Evolutionary conservation across 1,140 invertebrate species (phyloP), one percentile per base, ranked within the genome.

Genomic region (Harpegnathos saltator): DNA sequence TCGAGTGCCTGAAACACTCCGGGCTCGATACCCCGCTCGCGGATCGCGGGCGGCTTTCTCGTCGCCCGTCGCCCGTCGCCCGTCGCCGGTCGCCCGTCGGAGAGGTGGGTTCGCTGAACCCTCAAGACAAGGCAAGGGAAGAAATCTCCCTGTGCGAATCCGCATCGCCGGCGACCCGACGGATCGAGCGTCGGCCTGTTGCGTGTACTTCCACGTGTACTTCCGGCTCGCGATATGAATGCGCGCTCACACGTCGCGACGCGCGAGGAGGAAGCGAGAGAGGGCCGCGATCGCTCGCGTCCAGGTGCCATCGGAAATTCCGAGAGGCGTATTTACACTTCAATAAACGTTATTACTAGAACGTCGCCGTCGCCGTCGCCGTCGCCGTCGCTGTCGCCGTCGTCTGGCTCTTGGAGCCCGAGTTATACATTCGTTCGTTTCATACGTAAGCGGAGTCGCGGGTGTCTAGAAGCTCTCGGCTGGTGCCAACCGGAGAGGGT

Each of bases 341-440:
- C 89, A 90, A 91, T 91, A 91, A 92, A 92, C 90, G 86, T 92
- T 91, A 92, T 89, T 90, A 90, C 86, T 89, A 82, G 85, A 44
- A 83, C 86, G 91, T 91, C 88, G 88, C 91, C 89, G 74, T 69
- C 14, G 52, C 38, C 29, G 9, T 52, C 71, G n/a, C n/a, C 86
- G 91, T 91, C 88, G 88, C 91, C 89, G 74, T 69, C 14, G 52
- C 38, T 22, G 9, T 38, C 38, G 11, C 22, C 14, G 54, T 54
- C 29, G n/a, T 17, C n/a, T 33, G 26, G 29, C 26, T 4, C 5
- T 14, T 24, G 11, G 52, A 33, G n/a, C 14, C 12, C 38, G 74
- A 77, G 5, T 33, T 54, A 77, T 77, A 78, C 63, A 78, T 56
- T 56, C 62, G 63, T 68, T 56, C 62, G 63, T 68, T 68, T 78